Evolutionary conservation across 2,113 vertebrate genomes (phyloP), one percentile per base, ranked within the genome.

Genomic region (Antechinus flavipes): DNA sequence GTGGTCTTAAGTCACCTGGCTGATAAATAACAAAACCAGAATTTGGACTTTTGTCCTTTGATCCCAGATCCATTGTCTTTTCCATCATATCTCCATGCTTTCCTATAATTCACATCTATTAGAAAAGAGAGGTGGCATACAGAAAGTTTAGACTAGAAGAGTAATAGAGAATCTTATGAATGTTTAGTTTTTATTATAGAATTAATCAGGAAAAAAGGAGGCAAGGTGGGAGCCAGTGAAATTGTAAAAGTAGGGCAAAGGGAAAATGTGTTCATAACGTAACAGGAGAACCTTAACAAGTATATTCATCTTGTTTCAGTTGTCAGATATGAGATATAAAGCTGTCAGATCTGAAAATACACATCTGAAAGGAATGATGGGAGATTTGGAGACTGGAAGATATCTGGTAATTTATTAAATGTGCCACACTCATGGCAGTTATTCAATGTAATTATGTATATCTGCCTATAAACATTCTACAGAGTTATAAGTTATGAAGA

Each of bases 291-390:
- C n/a, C 6, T 7, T 84, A 84, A 22, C 14, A 23, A 7, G 68
- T 30, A 93, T 96, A n/a, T 91, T 1, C 19, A 97, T 97, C 90
- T 97, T 97, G 96, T 97, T 94, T 90, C 96, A 99, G 99, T 95
- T 98, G 84, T 58, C 98, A 91, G 97, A 98, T 92, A 97, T 97
- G 94, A 98, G 0, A 47, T 98, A 97, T 52, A 97, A 98, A 95
- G 96, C 96, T 93, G 90, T 98, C 95, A 95, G 95, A 97, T 97
- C 94, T 42, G 98, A 98, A 98, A 98, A 98, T 91, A 96, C 94
- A 30, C 98, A 98, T 76, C 93, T 98, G 23, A 99, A 98, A 97
- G 98, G 97, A 91, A 98, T 98, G 93, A 90, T 98, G 96, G 97
- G 98, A 94, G 97, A 97, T 76, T 94, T 98, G 94, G 97, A 98